Evolutionary conservation across 2,797 vertebrate species (phyloP).

Genomic region (Limnodromus scolopaceus): DNA sequence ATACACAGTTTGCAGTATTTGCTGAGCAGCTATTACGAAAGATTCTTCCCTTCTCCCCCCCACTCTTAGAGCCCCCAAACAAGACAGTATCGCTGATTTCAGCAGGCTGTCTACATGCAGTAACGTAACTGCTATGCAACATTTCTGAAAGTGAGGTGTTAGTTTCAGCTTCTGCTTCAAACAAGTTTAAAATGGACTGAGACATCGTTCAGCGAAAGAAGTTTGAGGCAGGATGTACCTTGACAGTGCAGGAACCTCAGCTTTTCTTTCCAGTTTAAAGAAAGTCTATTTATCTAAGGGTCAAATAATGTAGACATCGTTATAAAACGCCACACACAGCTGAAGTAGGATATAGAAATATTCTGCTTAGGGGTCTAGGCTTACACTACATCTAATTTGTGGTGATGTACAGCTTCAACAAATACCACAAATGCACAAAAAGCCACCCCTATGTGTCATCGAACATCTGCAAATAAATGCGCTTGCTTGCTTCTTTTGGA

Average conservation of each 20-base stretch:
- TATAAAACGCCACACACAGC: not conserved
- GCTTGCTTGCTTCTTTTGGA: not conserved
- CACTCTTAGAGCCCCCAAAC: not conserved
- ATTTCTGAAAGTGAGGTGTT: not conserved
- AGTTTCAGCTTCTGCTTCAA: not conserved
- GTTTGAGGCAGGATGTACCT: not conserved
- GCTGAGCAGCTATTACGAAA: not conserved
- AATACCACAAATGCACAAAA: not conserved
- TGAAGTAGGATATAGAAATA: not conserved
- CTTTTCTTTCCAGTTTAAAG: not conserved
- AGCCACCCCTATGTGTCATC: not conserved
- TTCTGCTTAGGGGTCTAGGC: not conserved
- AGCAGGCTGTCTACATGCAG: not conserved
- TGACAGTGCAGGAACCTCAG: not conserved
- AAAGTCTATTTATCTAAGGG: not conserved
- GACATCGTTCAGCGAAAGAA: not conserved
- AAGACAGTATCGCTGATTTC: not conserved
- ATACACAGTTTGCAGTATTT: not conserved
- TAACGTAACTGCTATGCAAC: not conserved
- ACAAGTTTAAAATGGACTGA: not conserved
- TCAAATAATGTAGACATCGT: rapidly evolving
- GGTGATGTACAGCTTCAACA: not conserved
- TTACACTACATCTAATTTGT: not conserved
- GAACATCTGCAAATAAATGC: not conserved
- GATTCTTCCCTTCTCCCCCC: not conserved